Evolutionary conservation across 2,888 invertebrate genomes (phyloP).

Genomic region (Tetragonula carbonaria): DNA sequence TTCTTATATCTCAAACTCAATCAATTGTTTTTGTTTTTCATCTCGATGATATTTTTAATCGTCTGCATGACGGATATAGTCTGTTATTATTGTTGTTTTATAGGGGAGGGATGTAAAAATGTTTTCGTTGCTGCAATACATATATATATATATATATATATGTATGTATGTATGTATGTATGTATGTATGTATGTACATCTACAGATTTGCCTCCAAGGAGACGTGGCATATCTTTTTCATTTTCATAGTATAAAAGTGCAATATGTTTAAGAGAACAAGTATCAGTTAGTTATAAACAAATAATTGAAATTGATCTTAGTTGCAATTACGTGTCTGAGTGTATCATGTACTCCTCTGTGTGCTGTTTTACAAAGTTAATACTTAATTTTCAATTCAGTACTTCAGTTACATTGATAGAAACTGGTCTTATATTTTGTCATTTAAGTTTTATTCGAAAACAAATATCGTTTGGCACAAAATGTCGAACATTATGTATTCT

Average conservation of each 20-base stretch:
- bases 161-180: neutral
- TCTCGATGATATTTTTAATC: conserved; percentile 29
- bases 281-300: neutral
- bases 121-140: conserved; percentile 9
- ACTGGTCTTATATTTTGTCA: neutral
- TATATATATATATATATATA: neutral
- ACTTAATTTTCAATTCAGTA: neutral
- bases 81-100: conserved; percentile 46
- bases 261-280: conserved; percentile 44
- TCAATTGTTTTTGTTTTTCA: conserved; percentile 36
- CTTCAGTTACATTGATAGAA: neutral
- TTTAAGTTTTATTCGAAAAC: conserved; percentile 9
- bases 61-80: conserved; percentile 32
- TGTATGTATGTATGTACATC: conserved; percentile 1
- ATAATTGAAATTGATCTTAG: conserved; percentile 1
- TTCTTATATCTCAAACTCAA: conserved; percentile 9
- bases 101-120: conserved; percentile 62
- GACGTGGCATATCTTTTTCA: conserved; percentile 16
- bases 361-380: neutral
- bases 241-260: conserved; percentile 51
- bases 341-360: neutral
- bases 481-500: conserved; percentile 15
- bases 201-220: neutral
- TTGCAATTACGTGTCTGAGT: neutral
- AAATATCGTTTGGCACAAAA: conserved; percentile 32